These are phyloP conservation scores for Miopithecus talapoin DNA, from an alignment of 2,797 vertebrate genomes.

Conservation along the genomic window DNA sequence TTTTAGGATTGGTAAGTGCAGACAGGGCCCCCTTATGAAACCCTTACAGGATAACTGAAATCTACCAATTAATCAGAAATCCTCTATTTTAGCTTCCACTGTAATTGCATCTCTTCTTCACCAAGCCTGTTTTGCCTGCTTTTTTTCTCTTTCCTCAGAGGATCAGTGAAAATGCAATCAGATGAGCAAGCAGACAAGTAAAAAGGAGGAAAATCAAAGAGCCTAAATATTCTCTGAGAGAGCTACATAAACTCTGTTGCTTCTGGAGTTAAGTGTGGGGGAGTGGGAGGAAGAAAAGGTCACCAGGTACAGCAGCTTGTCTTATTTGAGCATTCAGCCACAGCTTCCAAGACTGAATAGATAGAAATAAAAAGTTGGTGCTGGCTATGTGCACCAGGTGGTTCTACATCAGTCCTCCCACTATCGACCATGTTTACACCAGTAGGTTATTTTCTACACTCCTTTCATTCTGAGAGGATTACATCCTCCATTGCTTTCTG, in stretches of 20 bases:
- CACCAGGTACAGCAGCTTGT: background rate
- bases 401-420: background rate
- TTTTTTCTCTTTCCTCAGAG: background rate
- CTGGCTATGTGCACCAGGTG: background rate
- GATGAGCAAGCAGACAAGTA: background rate
- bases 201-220: background rate
- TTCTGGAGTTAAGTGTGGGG: background rate
- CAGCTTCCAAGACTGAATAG: background rate
- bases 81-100: background rate
- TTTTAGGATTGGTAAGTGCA: constrained; percentile 17
- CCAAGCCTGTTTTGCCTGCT: background rate
- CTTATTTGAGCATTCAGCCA: background rate
- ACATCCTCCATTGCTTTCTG: background rate
- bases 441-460: background rate
- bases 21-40: background rate
- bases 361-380: background rate
- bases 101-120: background rate
- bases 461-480: constrained; percentile 16
- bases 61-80: background rate
- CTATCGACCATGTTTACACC: background rate
- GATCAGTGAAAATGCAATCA: background rate
- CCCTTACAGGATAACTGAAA: background rate
- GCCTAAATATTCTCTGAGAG: background rate
- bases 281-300: background rate
- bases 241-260: background rate